Evolutionary conservation across 2,888 invertebrate species (phyloP).

Genomic region (Poecilus cupreus): DNA sequence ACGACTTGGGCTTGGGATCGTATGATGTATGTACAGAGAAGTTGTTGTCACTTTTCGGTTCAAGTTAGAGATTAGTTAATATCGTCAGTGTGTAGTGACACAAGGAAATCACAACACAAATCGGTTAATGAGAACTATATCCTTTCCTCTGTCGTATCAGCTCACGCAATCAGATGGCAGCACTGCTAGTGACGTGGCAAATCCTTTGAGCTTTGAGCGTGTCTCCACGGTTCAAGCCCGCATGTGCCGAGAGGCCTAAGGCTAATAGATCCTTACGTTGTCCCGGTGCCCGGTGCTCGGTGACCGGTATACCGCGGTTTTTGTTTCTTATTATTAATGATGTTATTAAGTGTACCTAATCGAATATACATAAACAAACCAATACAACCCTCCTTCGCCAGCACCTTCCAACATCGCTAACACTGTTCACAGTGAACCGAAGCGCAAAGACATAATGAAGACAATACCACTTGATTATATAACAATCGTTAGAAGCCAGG

Average conservation of each 20-base stretch:
- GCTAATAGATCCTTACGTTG: slow-evolving; percentile 23
- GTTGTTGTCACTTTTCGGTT: slow-evolving; percentile 1
- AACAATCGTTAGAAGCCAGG: slow-evolving; percentile 43
- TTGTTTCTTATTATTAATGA: not conserved
- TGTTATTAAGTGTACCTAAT: not conserved
- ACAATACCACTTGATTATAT: slow-evolving; percentile 41
- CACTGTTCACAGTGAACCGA: not conserved
- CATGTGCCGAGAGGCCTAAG: slow-evolving; percentile 32
- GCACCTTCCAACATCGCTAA: not conserved
- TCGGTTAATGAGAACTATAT: slow-evolving; percentile 50
- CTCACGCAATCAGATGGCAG: slow-evolving; percentile 41
- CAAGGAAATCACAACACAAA: slow-evolving; percentile 53
- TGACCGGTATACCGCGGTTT: not conserved
- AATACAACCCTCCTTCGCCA: not conserved
- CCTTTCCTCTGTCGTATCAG: slow-evolving; percentile 45
- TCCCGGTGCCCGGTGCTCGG: not conserved
- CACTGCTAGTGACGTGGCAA: slow-evolving; percentile 51
- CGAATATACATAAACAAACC: not conserved
- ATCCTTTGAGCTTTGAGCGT: slow-evolving; percentile 52
- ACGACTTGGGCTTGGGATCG: too few species aligned
- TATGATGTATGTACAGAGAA: not conserved
- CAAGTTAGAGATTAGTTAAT: not conserved
- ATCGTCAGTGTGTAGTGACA: slow-evolving; percentile 45
- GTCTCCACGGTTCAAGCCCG: slow-evolving; percentile 13
- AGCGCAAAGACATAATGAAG: slow-evolving; percentile 34